phyloP scores from a whole-genome alignment of 2,797 vertebrate species.

The Darevskia nairensis region DNA sequence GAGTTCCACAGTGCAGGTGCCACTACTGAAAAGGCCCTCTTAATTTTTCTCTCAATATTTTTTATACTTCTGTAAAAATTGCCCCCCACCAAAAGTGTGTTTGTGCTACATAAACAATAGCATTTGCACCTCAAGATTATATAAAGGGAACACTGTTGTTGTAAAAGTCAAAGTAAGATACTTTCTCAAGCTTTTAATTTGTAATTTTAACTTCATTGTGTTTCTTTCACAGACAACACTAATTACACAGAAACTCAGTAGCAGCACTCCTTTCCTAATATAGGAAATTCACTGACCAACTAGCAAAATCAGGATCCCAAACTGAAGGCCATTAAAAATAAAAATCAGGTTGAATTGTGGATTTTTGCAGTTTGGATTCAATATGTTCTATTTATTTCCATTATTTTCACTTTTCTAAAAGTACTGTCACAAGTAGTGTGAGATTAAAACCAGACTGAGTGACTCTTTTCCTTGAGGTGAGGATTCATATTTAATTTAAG shows the following conservation, averaged over 20 bases:
- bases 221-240: background rate
- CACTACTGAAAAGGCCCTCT: too few species aligned
- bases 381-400: background rate
- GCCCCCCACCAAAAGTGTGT: too few species aligned
- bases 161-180: background rate
- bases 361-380: background rate
- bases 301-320: background rate
- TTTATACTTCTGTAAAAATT: too few species aligned
- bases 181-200: background rate
- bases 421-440: background rate
- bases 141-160: background rate
- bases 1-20: too few species aligned
- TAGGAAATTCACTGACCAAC: background rate
- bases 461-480: background rate
- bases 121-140: background rate
- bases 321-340: background rate
- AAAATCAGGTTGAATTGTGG: background rate
- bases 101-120: background rate
- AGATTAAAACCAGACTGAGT: background rate
- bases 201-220: background rate
- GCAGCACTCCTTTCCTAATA: background rate
- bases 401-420: background rate
- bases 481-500: background rate
- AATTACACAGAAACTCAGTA: slow-evolving; percentile 1
- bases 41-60: too few species aligned